A percentile compares a stretch with the other conserved stretches of the same genome.
phyloP scores from a whole-genome alignment of 2,113 vertebrate genomes.

The Lathamus discolor region DNA sequence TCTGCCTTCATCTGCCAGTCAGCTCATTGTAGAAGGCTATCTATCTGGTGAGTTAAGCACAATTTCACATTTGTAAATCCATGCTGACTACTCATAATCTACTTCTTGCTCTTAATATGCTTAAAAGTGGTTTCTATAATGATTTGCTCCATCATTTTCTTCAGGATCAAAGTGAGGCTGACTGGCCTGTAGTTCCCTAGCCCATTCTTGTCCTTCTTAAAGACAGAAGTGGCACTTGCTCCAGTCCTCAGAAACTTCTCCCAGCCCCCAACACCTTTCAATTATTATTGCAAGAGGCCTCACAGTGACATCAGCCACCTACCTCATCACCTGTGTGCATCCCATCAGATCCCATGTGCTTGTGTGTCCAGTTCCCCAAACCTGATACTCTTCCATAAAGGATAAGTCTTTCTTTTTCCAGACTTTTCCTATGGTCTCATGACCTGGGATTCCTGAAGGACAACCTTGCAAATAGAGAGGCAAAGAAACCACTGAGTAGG shows the following conservation, averaged over 20 bases:
- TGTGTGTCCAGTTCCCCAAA: background rate
- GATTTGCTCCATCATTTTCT: background rate
- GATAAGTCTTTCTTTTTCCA: background rate
- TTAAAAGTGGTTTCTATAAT: background rate
- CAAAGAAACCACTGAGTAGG: background rate
- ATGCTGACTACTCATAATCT: background rate
- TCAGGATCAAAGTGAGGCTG: background rate
- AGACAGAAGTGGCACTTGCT: background rate
- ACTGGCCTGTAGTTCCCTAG: background rate
- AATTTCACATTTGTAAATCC: background rate
- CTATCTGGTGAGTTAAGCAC: background rate
- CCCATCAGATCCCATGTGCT: background rate
- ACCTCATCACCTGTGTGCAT: background rate
- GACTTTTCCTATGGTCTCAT: background rate
- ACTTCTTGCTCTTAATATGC: background rate
- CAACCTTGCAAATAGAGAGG: background rate
- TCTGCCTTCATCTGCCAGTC: background rate
- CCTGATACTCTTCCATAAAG: background rate
- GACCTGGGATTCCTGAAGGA: background rate
- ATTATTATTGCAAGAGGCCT: background rate
- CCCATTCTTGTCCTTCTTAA: background rate
- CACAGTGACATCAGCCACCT: background rate
- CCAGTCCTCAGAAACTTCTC: background rate
- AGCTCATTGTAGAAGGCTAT: background rate
- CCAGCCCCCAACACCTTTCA: background rate